Percentiles rank a stretch among this genome's conserved stretches.
Evolutionary conservation across 2,113 vertebrate species (phyloP).

Genomic region (Ginglymostoma cirratum): DNA sequence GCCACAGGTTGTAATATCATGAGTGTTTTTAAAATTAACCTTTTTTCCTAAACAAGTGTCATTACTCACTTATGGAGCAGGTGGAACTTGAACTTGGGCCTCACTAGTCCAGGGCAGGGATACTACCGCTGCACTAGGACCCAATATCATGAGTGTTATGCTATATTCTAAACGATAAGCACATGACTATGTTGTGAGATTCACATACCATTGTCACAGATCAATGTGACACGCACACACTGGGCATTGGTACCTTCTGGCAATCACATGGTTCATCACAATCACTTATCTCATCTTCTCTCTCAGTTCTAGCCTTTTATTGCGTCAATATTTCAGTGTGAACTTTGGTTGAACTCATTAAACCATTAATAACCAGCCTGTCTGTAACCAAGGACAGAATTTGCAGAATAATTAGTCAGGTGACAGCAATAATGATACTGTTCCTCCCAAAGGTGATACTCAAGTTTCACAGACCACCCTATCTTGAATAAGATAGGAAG

Average conservation of each 20-base stretch:
- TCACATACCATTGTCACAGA: background rate
- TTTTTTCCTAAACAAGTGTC: too few species aligned
- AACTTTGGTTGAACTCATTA: slow-evolving; percentile 12
- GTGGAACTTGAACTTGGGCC: too few species aligned
- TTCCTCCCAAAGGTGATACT: background rate
- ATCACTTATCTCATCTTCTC: background rate
- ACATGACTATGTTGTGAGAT: too few species aligned
- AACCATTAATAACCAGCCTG: background rate
- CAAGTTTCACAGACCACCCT: background rate
- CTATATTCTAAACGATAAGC: background rate
- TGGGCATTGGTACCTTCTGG: background rate
- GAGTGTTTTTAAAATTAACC: too few species aligned
- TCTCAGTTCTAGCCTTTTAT: background rate
- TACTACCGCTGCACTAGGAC: too few species aligned
- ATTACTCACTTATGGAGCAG: too few species aligned
- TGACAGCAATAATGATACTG: background rate
- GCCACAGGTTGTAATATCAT: background rate
- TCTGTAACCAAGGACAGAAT: background rate
- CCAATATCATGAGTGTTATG: background rate
- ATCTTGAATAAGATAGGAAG: background rate
- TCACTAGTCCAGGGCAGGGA: too few species aligned
- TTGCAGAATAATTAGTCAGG: slow-evolving; percentile 3
- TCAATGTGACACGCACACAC: background rate
- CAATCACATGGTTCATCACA: slow-evolving; percentile 8
- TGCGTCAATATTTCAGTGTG: background rate